These are phyloP conservation scores for Sebastes steindachneri DNA, from an alignment of 2,797 vertebrate species.

Conservation along the genomic window DNA sequence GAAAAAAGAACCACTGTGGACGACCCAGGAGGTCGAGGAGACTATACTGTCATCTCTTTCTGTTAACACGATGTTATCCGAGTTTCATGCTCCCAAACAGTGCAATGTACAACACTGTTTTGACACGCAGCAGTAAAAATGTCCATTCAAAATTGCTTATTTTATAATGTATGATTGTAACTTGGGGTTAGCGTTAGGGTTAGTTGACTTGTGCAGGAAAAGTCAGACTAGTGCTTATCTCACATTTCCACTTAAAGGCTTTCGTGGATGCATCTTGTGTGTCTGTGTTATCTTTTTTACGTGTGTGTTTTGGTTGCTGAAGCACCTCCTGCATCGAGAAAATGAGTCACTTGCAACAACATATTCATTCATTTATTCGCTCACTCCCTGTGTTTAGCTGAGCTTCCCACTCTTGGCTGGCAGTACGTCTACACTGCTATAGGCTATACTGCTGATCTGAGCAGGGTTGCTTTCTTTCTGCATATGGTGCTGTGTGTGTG, in stretches of 20 bases:
- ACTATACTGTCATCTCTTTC: background rate
- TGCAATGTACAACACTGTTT: fast-evolving
- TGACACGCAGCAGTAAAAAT: background rate
- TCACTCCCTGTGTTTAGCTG: background rate
- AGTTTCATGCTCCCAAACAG: background rate
- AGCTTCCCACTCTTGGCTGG: background rate
- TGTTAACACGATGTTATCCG: background rate
- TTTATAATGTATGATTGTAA: too few species aligned
- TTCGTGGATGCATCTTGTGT: background rate
- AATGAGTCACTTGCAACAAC: background rate
- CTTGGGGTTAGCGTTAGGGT: too few species aligned
- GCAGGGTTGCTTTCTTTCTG: background rate
- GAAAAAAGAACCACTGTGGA: background rate
- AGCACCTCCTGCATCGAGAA: background rate
- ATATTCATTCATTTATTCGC: background rate
- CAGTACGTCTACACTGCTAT: background rate
- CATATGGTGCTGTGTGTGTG: background rate
- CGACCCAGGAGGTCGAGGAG: background rate
- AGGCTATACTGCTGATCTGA: background rate
- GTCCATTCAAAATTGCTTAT: background rate
- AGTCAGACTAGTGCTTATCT: constrained; percentile 9
- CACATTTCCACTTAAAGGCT: background rate
- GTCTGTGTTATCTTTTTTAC: background rate
- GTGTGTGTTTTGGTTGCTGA: background rate
- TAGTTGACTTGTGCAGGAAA: background rate